phyloP scores from a whole-genome alignment of 2,888 invertebrate genomes.

The Tetropium fuscum region DNA sequence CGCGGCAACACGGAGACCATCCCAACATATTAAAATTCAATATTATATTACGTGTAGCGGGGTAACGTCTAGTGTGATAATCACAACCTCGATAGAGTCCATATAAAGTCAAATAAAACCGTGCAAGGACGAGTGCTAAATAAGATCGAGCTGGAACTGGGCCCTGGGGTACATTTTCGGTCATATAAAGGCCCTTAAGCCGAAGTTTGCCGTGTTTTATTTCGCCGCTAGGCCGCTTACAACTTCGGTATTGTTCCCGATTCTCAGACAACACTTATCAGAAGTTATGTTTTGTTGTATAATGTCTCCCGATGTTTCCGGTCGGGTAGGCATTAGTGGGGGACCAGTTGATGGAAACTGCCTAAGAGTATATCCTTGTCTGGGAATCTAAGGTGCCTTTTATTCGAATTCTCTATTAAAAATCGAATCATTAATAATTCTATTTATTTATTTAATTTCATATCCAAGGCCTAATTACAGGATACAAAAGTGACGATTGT shows the following conservation, averaged over 20 bases:
- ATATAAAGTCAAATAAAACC: constrained; percentile 42
- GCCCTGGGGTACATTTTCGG: constrained; percentile 56
- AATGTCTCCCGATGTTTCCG: constrained; percentile 13
- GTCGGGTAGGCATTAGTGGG: background rate
- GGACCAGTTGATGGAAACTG: background rate
- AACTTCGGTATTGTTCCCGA: constrained; percentile 40
- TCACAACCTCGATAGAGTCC: too few species aligned
- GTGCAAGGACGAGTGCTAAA: constrained; percentile 46
- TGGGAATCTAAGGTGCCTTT: too few species aligned
- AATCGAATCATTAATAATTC: too few species aligned
- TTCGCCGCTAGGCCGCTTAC: constrained; percentile 39
- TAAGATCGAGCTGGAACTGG: constrained; percentile 51
- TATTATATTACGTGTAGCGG: too few species aligned
- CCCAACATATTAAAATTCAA: too few species aligned
- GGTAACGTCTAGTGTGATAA: too few species aligned
- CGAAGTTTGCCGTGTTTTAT: constrained; percentile 53
- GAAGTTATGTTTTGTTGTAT: constrained; percentile 28
- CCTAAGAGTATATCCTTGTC: too few species aligned
- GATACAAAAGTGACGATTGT: too few species aligned
- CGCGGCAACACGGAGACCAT: too few species aligned
- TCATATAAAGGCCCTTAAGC: constrained; percentile 58
- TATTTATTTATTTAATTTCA: too few species aligned
- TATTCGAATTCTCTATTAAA: too few species aligned
- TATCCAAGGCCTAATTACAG: too few species aligned
- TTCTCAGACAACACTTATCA: constrained; percentile 26